These are phyloP conservation scores for Subanguina moxae DNA, from an alignment of 1,140 invertebrate species.

Conservation along the genomic window DNA sequence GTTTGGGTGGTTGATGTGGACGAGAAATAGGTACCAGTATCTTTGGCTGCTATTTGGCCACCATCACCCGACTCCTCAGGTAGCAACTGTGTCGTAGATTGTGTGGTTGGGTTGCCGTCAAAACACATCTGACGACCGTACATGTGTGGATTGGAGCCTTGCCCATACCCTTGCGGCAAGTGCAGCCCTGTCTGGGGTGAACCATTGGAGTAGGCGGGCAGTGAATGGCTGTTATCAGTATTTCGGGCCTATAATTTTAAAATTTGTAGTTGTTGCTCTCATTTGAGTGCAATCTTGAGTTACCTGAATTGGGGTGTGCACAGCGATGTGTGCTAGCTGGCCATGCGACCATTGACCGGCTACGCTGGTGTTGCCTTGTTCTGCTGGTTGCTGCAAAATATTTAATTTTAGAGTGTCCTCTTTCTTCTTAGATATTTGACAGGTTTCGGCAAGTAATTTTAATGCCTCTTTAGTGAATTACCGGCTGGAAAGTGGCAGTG, in stretches of 20 bases:
- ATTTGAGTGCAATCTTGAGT: background rate
- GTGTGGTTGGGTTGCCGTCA: too few species aligned
- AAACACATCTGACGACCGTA: too few species aligned
- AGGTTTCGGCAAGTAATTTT: too few species aligned
- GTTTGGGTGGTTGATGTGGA: too few species aligned
- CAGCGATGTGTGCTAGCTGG: constrained; percentile 18
- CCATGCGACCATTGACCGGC: constrained; percentile 21
- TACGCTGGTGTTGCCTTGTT: background rate
- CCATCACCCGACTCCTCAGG: too few species aligned
- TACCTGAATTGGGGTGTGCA: constrained; percentile 21
- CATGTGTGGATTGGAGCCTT: too few species aligned
- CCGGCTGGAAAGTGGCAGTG: background rate
- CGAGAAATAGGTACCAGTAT: too few species aligned
- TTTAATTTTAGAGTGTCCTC: background rate
- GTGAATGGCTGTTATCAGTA: background rate
- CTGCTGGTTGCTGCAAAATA: background rate
- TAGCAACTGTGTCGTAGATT: too few species aligned
- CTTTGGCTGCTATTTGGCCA: too few species aligned
- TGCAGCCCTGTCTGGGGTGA: constrained; percentile 1
- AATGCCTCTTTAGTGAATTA: background rate
- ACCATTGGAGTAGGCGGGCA: constrained; percentile 4
- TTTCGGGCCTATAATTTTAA: background rate
- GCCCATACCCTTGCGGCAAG: background rate
- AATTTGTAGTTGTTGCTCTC: background rate
- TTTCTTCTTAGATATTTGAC: too few species aligned